These are phyloP conservation scores for Thermophis baileyi DNA, from an alignment of 2,113 vertebrate genomes.

Conservation along the genomic window DNA sequence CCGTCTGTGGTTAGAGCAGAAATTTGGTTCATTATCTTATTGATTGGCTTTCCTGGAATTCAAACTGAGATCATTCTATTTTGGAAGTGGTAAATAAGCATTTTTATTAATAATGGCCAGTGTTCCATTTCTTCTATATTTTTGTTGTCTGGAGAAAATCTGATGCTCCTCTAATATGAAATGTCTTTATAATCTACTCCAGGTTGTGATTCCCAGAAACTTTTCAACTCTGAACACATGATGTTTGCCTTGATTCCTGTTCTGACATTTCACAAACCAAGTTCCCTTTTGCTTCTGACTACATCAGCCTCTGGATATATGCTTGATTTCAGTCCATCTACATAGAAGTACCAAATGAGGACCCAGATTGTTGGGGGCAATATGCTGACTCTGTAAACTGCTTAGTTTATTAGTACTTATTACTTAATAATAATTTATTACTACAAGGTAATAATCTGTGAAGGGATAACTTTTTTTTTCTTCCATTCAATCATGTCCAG, in stretches of 20 bases:
- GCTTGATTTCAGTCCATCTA: background rate
- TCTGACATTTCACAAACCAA: background rate
- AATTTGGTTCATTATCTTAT: background rate
- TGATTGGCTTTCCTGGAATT: background rate
- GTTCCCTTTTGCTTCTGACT: background rate
- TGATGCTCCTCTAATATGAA: background rate
- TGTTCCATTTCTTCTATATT: background rate
- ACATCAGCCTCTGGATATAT: background rate
- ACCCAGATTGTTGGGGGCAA: too few species aligned
- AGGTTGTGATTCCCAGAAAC: background rate
- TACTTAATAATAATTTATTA: too few species aligned
- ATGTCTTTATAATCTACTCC: background rate
- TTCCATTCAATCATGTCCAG: too few species aligned
- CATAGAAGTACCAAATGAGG: background rate
- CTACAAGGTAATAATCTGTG: background rate
- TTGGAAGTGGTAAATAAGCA: background rate
- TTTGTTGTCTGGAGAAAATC: background rate
- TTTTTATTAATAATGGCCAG: background rate
- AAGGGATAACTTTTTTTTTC: background rate
- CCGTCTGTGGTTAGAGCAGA: background rate
- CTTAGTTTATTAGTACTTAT: too few species aligned
- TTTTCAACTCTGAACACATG: background rate
- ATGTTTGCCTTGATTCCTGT: background rate
- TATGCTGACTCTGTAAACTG: too few species aligned
- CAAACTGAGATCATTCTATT: background rate